Conservation (phyloP, 2,797 vertebrate species). For the Chloroceryle inda region DNA sequence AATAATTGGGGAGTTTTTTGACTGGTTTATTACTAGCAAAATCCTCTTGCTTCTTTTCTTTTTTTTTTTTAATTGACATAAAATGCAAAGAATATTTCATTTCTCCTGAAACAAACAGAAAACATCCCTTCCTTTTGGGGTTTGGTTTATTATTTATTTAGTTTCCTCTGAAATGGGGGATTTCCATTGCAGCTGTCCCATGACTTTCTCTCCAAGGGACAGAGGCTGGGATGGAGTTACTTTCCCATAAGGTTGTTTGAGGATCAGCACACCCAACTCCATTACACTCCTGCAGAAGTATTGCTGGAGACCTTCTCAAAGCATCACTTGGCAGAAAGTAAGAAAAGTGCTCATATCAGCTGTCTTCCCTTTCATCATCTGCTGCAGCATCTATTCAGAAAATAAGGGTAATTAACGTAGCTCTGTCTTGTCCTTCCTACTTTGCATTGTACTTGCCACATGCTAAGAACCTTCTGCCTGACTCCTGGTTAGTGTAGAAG, state of each 20-base stretch:
- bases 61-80: neutral
- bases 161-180: neutral
- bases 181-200: neutral
- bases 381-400: neutral
- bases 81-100: neutral
- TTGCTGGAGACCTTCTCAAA: neutral
- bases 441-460: neutral
- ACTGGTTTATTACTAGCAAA: neutral
- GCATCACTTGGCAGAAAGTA: neutral
- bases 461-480: neutral
- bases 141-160: neutral
- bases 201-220: neutral
- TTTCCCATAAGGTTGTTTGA: neutral
- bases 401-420: neutral
- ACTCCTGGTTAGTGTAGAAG: neutral
- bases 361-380: slow-evolving; percentile 13
- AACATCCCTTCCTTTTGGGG: neutral
- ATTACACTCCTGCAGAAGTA: fast-evolving
- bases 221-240: neutral
- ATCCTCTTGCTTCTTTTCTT: neutral
- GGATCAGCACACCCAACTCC: neutral
- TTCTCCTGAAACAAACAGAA: neutral
- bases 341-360: neutral
- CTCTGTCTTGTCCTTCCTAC: neutral
- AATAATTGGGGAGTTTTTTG: neutral